Conservation (phyloP, 2,888 invertebrate species). For the Creontiades dilutus region DNA sequence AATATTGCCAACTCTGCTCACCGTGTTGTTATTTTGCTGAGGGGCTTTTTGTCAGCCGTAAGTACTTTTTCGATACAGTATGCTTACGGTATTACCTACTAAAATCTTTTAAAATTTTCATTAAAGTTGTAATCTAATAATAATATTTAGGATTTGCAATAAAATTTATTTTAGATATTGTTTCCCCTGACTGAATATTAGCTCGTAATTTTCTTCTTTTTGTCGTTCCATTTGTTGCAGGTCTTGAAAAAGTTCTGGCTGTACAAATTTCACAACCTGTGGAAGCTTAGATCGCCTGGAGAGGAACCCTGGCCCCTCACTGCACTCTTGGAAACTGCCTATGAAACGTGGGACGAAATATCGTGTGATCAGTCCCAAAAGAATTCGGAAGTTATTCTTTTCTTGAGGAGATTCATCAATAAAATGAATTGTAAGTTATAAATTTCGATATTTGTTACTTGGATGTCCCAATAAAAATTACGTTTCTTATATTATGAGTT, state of each 20-base stretch:
- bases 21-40: conserved; percentile 24
- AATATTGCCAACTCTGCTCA: neutral
- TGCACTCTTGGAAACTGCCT: conserved; percentile 4
- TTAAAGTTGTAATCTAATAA: too few species aligned
- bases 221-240: neutral
- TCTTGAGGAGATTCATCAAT: conserved; percentile 45
- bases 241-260: conserved; percentile 52
- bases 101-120: too few species aligned
- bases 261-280: conserved; percentile 15
- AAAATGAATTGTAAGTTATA: conserved; percentile 37
- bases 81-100: too few species aligned
- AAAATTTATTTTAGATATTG: too few species aligned
- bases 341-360: conserved; percentile 34
- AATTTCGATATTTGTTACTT: neutral
- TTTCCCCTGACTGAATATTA: too few species aligned
- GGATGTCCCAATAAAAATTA: neutral
- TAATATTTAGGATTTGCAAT: too few species aligned
- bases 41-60: conserved; percentile 43
- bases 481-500: neutral
- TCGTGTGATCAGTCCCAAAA: neutral
- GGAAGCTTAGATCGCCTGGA: conserved; percentile 52
- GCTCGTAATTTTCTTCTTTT: too few species aligned
- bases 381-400: neutral
- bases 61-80: neutral
- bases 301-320: conserved; percentile 54